Percentiles rank a stretch among this genome's conserved stretches.
Conservation (phyloP, 2,888 invertebrate genomes). For the Hydropsyche betteni region DNA sequence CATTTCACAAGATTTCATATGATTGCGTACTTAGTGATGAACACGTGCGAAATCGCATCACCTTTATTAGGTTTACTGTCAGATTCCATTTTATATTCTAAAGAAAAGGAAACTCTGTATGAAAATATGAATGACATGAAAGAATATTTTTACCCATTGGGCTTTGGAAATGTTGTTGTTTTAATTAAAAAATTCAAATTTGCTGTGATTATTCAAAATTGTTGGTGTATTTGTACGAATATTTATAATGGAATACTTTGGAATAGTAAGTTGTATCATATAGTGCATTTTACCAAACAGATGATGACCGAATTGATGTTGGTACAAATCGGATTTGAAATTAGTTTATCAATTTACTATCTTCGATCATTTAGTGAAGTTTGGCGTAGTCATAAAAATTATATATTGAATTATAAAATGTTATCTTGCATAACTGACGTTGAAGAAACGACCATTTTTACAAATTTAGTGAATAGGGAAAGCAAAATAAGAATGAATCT, state of each 20-base stretch:
- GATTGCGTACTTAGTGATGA: too few species aligned
- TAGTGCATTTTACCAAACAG: not conserved
- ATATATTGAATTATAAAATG: not conserved
- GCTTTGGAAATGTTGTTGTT: too few species aligned
- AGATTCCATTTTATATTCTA: too few species aligned
- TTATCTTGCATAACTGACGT: not conserved
- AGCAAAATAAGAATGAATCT: not conserved
- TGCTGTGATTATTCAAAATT: too few species aligned
- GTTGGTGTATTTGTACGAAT: not conserved
- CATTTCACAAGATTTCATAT: too few species aligned
- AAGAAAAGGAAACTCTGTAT: too few species aligned
- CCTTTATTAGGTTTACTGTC: too few species aligned
- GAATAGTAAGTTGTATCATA: not conserved
- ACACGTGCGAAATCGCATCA: too few species aligned
- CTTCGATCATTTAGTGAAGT: not conserved
- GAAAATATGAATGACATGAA: too few species aligned
- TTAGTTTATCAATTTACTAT: not conserved
- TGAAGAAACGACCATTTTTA: not conserved
- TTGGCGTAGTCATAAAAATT: not conserved
- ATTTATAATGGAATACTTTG: not conserved
- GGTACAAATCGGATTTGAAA: not conserved
- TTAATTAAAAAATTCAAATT: too few species aligned
- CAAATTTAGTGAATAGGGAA: not conserved
- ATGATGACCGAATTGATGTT: constrained; percentile 5
- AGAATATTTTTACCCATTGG: too few species aligned